A percentile compares a stretch with the other conserved stretches of the same genome.
Conservation (phyloP, 1,140 invertebrate genomes). For the Aphelenchoides avenae region DNA sequence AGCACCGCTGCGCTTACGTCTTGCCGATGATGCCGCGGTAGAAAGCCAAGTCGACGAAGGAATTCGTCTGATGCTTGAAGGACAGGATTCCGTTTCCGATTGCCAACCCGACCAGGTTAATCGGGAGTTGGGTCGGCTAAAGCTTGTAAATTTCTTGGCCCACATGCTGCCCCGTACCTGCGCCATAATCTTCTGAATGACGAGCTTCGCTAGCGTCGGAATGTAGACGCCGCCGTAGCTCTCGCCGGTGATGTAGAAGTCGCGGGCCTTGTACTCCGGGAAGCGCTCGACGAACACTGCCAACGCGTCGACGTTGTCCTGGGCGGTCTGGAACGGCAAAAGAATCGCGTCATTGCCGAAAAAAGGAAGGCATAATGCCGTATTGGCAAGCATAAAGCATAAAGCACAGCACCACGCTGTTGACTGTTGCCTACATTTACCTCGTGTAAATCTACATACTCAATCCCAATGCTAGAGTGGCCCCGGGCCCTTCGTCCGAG, state of each 20-base stretch:
- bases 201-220: conserved; percentile 57
- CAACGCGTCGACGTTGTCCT: conserved; percentile 61
- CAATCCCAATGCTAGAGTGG: no score
- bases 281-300: conserved; percentile 62
- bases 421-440: no score
- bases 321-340: conserved; percentile 25
- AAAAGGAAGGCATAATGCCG: neutral
- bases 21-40: conserved; percentile 64
- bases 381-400: conserved; percentile 60
- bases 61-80: conserved; percentile 61
- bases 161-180: neutral
- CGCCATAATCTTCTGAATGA: neutral
- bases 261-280: conserved; percentile 61
- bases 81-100: conserved; percentile 64
- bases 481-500: no score
- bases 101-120: conserved; percentile 32
- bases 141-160: neutral
- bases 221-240: conserved; percentile 61
- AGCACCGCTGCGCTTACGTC: conserved; percentile 13
- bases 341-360: neutral
- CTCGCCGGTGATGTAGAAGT: conserved; percentile 61
- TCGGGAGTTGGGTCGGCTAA: neutral
- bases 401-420: conserved; percentile 47
- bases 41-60: conserved; percentile 63
- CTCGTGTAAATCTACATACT: no score